Evolutionary conservation across 2,113 vertebrate genomes (phyloP), one percentile per base, ranked within the genome.

Genomic region (Cygnus atratus): DNA sequence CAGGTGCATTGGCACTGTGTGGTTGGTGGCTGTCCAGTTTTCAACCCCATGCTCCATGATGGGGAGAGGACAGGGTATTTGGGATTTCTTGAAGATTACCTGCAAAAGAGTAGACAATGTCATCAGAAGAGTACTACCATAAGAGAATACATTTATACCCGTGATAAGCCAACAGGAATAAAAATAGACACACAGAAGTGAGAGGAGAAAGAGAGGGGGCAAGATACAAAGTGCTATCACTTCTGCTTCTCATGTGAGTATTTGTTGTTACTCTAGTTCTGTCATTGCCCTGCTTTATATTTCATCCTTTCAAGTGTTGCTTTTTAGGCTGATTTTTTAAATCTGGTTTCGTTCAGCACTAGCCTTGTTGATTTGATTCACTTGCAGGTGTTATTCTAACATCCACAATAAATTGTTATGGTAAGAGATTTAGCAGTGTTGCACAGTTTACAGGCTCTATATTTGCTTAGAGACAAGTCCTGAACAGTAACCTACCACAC

Each of bases 1-100:
- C 62, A 98, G 22, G 11, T 97, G 96, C 92, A 98, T 46, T 3
- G 98, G 95, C 66, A 97, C 90, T 0, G 99, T 98, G 61, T 52
- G 96, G 44, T 99, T 99, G n/a, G 84, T 88, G 54, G 87, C 9
- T 2, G 98, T 99, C 93, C 98, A 94, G 95, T 99, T 99, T 72
- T 96, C 93, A 46, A 55, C 68, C 54, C 86, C 85, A 0, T 98
- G 98, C 92, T 96, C 92, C 91, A 99, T 95, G 87, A 98, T 39
- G 2, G 99, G 99, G 35, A 99, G 97, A 63, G 99, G 99, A 92
- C 99, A 99, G 1, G 99, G 98, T 72, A 99, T 98, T 96, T 99
- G 98, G n/a, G 97, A 99, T 97, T 99, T 99, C 97, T 99, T 99
- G 91, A 99, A 99, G 92, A 99, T 99, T 77, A 99, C 92, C 99